Base-by-base conservation (phyloP, 92 coral and sea anemone genomes). In the Chrysogorgia sp. region DNA sequence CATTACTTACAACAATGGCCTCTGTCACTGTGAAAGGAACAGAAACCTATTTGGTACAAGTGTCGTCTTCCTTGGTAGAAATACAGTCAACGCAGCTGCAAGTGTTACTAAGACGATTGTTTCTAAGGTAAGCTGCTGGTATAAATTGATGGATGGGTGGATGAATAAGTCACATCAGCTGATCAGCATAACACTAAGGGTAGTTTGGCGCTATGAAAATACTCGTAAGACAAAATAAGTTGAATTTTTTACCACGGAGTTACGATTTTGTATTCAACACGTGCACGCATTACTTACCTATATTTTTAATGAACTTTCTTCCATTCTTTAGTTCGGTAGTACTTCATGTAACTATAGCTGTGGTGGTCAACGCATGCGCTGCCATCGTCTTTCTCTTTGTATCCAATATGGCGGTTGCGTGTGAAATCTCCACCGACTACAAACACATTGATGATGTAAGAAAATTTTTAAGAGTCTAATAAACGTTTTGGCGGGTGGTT, bases 351-450 rank as follows among this genome's bases (percentile, higher is more conserved):
- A 23, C 58, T 0, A 22, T 47, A 40, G 40, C 30, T 10, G 40
- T 69, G 19, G 35, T 47, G 20, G 76, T 47, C 58, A 69, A 69
- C 41, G 22, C 47, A 8, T 69, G 58, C 30, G 76, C 76, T 7
- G 76, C 59, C 26, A 15, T 69, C 25, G 60, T 34, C 0, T 69
- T 69, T 32, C 34, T 69, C 13, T 9, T 69, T 1, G 40, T 69
- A 23, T 69, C 76, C 60, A 69, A 69, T 10, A 47, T 69, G 76
- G 76, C 60, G 59, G 40, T 69, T 34, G 76, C 56, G 13, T 69
- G 76, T 49, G 60, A 69, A 10, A 30, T 69, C 23, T 69, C 76
- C 35, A 43, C 34, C 10, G 58, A 69, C 56, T 69, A 69, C 59
- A 40, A 69, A 20, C 23, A 49, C 7, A 59, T 69, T 29, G 76